These are phyloP conservation scores for Thereva unica DNA, from an alignment of 2,888 invertebrate species.

Conservation along the genomic window DNA sequence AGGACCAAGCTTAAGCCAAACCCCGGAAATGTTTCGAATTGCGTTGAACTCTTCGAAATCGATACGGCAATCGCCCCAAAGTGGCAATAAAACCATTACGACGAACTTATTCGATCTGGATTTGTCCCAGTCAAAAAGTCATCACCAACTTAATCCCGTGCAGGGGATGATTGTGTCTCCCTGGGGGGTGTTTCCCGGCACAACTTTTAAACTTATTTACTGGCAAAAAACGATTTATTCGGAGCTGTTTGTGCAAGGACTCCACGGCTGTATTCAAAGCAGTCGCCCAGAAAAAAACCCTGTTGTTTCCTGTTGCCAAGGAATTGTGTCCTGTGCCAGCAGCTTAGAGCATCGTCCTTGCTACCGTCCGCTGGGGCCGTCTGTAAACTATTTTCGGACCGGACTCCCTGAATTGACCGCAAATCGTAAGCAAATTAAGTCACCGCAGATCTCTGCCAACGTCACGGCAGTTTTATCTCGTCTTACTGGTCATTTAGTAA, in stretches of 20 bases:
- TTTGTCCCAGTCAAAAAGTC: constrained; percentile 28
- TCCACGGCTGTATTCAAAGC: too few species aligned
- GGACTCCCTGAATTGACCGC: constrained; percentile 18
- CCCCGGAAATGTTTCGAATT: too few species aligned
- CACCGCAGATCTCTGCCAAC: constrained; percentile 20
- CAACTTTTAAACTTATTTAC: constrained; percentile 22
- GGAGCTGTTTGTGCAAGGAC: too few species aligned
- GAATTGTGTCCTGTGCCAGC: not conserved
- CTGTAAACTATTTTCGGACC: not conserved
- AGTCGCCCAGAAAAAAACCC: too few species aligned
- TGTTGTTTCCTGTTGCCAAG: not conserved
- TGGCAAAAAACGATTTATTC: too few species aligned
- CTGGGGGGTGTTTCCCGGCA: constrained; percentile 21
- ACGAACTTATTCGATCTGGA: constrained; percentile 34
- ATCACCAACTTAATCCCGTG: not conserved
- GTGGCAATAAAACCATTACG: constrained; percentile 30
- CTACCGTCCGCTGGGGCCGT: not conserved
- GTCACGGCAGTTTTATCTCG: constrained; percentile 34
- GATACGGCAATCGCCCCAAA: constrained; percentile 3
- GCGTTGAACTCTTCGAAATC: too few species aligned
- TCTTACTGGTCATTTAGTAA: constrained; percentile 37
- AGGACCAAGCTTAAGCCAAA: too few species aligned
- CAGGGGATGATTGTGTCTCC: not conserved
- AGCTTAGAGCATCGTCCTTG: not conserved
- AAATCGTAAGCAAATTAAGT: constrained; percentile 32